phyloP scores from a whole-genome alignment of 1,140 invertebrate genomes.

The Sinonovacula constricta region DNA sequence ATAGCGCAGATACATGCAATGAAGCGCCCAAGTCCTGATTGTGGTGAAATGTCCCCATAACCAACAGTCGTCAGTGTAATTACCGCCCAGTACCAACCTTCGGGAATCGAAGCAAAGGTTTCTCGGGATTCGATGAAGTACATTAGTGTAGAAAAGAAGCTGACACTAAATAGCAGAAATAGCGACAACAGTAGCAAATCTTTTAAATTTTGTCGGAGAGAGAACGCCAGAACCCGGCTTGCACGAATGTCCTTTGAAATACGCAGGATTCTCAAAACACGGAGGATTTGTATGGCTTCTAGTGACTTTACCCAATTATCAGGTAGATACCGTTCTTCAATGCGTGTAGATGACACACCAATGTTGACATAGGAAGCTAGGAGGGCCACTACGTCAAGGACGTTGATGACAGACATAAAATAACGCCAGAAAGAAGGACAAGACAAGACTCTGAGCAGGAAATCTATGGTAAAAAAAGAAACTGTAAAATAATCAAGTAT shows the following conservation, averaged over 20 bases:
- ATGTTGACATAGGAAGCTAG: slow-evolving; percentile 18
- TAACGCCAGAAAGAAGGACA: slow-evolving; percentile 76
- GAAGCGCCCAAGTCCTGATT: slow-evolving; percentile 65
- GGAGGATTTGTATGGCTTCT: slow-evolving; percentile 97
- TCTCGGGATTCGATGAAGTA: slow-evolving; percentile 80
- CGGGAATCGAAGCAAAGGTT: slow-evolving; percentile 86
- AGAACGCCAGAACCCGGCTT: slow-evolving; percentile 95
- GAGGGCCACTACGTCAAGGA: slow-evolving; percentile 98
- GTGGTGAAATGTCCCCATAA: slow-evolving; percentile 92
- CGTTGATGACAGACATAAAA: slow-evolving; percentile 93
- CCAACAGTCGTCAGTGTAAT: slow-evolving; percentile 98
- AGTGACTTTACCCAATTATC: slow-evolving; percentile 39
- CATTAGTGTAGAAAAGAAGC: slow-evolving; percentile 57
- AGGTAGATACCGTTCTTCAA: slow-evolving; percentile 25
- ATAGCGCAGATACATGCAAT: slow-evolving; percentile 91
- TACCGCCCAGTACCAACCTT: slow-evolving; percentile 93
- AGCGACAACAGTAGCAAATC: slow-evolving; percentile 62
- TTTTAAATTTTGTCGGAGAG: slow-evolving; percentile 63
- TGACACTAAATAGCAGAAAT: slow-evolving; percentile 56
- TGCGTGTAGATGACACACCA: slow-evolving; percentile 20
- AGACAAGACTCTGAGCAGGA: slow-evolving; percentile 68
- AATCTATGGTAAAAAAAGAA: slow-evolving; percentile 75
- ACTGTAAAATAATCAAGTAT: not conserved
- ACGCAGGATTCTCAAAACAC: slow-evolving; percentile 98
- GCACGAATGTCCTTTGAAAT: slow-evolving; percentile 85